Evolutionary conservation across 1,140 invertebrate genomes (phyloP), one percentile per base, ranked within the genome.

Genomic region (Leucophenga varia): DNA sequence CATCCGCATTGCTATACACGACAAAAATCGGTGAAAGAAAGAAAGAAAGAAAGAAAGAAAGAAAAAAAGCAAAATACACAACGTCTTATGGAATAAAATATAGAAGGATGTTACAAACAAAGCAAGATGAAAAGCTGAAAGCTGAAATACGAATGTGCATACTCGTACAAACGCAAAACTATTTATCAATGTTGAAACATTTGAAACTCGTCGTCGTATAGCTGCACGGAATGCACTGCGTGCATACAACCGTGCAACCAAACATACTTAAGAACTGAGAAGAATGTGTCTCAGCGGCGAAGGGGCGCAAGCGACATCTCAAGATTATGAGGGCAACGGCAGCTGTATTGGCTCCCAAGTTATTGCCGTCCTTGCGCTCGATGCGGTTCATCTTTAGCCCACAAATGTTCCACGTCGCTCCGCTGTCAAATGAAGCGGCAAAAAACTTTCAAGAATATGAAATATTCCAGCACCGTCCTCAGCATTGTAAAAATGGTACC

Each of bases 151-250:
- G 22, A 25, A 25, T 25, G 22, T 25, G 10, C 22, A 25, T 54
- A 47, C 56, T 47, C 50, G 22, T 25, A 25, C 22, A 25, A 57
- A 47, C 56, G 51, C 50, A 59, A 45, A 64, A 70, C 67, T 70
- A 70, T 70, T 70, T 70, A 70, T 70, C 67, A 70, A 70, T 70
- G 67, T 60, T 70, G 59, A 65, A 70, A 56, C 67, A 71, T 70
- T 70, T 65, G 61, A 70, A 58, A 70, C 65, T 64, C 64, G 68
- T n/a, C 25, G 6, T 28, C 25, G 6, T 28, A n/a, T n/a, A n/a
- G n/a, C n/a, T 22, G 17, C 8, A 18, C 9, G 13, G 39, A 14
- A 41, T 21, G 22, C 22, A 41, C 14, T 4, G 12, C 25, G 30
- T 41, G 39, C 39, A 41, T 28, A 20, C 39, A 28, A 28, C 25